Conservation (phyloP, 2,888 invertebrate genomes). For the Brachylomia viminalis region DNA sequence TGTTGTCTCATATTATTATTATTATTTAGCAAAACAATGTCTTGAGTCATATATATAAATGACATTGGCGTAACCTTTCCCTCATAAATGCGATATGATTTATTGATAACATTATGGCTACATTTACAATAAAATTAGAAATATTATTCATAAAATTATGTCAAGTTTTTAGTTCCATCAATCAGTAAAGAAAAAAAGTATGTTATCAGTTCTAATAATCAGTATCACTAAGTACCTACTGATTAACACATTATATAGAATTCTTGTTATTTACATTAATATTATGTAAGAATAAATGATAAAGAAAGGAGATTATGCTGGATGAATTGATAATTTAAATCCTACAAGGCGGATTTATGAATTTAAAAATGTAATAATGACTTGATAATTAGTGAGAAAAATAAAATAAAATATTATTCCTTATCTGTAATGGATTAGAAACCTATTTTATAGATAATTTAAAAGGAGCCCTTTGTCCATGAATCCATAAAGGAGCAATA, state of each 20-base stretch:
- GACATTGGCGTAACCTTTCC: background rate
- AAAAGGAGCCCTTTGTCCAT: background rate
- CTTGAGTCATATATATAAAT: background rate
- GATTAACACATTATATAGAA: conserved; percentile 34
- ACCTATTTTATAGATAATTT: background rate
- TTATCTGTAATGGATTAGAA: background rate
- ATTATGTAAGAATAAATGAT: conserved; percentile 39
- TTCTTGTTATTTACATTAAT: conserved; percentile 33
- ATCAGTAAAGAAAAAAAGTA: conserved; percentile 9
- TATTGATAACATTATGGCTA: background rate
- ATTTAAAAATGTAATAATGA: background rate
- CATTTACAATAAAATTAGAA: conserved; percentile 10
- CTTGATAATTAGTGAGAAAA: background rate
- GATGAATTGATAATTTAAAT: conserved; percentile 29
- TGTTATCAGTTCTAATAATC: conserved; percentile 35
- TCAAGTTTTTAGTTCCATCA: conserved; percentile 13
- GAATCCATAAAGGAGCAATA: background rate
- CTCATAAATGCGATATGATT: background rate
- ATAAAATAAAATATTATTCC: background rate
- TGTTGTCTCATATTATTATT: no score
- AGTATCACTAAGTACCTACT: conserved; percentile 26
- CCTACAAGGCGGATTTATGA: background rate
- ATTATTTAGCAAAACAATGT: conserved; percentile 1
- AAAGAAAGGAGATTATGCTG: conserved; percentile 29
- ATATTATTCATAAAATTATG: background rate